Percentiles rank a stretch among this genome's conserved stretches.
phyloP scores from a whole-genome alignment of 2,113 vertebrate genomes.

The Callaeas wilsoni region DNA sequence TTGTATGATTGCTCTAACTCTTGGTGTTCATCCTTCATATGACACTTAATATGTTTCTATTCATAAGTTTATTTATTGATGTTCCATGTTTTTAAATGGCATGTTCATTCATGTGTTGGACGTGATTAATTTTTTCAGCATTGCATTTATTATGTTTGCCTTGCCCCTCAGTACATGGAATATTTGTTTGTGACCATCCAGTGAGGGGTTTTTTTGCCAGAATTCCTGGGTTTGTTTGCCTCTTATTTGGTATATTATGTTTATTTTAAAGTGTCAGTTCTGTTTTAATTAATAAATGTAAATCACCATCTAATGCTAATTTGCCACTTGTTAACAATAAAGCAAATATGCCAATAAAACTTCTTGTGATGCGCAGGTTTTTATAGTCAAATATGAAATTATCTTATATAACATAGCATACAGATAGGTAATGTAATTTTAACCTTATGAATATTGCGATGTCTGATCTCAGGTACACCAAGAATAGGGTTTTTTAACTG shows the following conservation, averaged over 20 bases:
- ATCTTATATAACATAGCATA: neutral
- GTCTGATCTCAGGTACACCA: neutral
- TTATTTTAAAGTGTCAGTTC: neutral
- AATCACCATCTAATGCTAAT: neutral
- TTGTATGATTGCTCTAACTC: neutral
- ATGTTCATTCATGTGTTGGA: neutral
- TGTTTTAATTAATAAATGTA: constrained; percentile 23
- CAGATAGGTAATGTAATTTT: neutral
- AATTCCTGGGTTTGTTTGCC: neutral
- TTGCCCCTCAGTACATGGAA: neutral
- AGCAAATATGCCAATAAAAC: neutral
- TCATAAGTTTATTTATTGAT: constrained; percentile 23
- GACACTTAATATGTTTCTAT: neutral
- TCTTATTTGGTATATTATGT: neutral
- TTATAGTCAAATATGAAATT: neutral
- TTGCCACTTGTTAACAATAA: constrained; percentile 52
- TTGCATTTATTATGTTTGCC: constrained; percentile 21
- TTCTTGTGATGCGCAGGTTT: neutral
- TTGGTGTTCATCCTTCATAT: neutral
- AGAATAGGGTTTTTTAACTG: neutral
- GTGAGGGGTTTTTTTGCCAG: neutral
- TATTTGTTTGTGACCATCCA: neutral
- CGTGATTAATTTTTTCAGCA: neutral
- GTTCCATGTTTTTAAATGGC: neutral
- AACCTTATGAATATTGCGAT: neutral